A percentile compares a stretch with the other conserved stretches of the same genome.
Evolutionary conservation across 2,888 invertebrate species (phyloP).

Genomic region (Pachliopta kotzebuea): DNA sequence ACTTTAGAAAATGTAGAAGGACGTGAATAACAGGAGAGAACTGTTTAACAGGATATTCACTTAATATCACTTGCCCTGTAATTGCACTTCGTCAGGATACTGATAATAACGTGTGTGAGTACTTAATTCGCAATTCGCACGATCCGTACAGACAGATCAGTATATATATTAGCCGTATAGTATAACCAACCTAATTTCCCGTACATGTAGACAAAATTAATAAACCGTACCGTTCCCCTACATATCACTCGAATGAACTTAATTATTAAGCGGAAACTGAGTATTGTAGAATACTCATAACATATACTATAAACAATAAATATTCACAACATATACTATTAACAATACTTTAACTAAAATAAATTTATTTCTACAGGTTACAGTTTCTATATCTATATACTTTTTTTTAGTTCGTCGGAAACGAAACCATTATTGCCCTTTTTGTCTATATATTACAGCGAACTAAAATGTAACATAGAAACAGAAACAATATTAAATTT

Average conservation of each 20-base stretch:
- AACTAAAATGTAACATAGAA: too few relatives aligned
- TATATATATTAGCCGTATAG: background rate
- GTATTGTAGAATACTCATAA: too few relatives aligned
- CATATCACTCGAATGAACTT: background rate
- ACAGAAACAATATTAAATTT: too few relatives aligned
- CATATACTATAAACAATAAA: too few relatives aligned
- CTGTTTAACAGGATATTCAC: constrained; percentile 39
- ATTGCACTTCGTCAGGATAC: constrained; percentile 34
- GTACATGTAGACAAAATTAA: background rate
- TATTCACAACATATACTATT: too few relatives aligned
- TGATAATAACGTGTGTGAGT: constrained; percentile 30
- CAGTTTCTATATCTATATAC: too few relatives aligned
- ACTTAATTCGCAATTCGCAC: constrained; percentile 25
- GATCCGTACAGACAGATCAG: background rate
- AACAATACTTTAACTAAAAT: too few relatives aligned
- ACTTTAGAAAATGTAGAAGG: constrained; percentile 24
- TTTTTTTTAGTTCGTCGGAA: too few relatives aligned
- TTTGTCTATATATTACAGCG: too few relatives aligned
- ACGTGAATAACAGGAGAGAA: constrained; percentile 31
- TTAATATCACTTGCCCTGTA: constrained; percentile 37
- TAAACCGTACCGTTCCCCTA: background rate
- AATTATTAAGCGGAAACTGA: background rate
- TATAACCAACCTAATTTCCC: background rate
- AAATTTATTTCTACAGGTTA: too few relatives aligned
- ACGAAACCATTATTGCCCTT: too few relatives aligned